Base-by-base conservation (phyloP, 2,113 vertebrate species). In the Sula dactylatra region DNA sequence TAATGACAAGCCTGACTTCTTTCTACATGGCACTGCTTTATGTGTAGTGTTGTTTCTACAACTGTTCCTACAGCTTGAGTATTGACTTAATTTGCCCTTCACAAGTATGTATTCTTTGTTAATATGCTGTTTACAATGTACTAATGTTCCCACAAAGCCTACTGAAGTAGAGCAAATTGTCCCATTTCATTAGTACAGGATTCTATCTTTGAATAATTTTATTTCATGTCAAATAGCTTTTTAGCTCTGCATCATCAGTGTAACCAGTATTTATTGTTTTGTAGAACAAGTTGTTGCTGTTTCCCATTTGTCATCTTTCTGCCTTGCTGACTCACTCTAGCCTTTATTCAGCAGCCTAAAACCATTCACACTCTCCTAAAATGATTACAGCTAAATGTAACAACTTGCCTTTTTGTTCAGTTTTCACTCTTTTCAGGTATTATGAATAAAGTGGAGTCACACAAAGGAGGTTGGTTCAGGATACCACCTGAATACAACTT, bases 261-360 rank as follows among this genome's bases (percentile, higher is more conserved):
- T 94, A 96, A 97, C 86, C 87, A 77, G 85, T 93, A 90, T 96
- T 96, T 97, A 96, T 91, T 76, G 31, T 97, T 98, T 96, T 95
- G 88, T 90, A 95, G 86, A 97, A 95, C 85, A 94, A 93, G 91
- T 97, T 97, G 78, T 91, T 97, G 87, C 87, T 86, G 69, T 83
- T 97, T 97, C 78, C 87, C 78, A 94, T 96, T 97, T 97, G 90
- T 96, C 62, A 86, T 92, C 61, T 93, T 96, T 97, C 90, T 89
- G 81, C 79, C 94, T 96, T 97, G 92, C 90, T 96, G 91, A 89
- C 76, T 91, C 89, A 86, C 74, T 93, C 18, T 26, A 88, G 40
- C 47, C 47, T 92, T 95, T 86, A 82, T 90, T 79, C 90, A 88
- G 27, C 3, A 7, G 24, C 70, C 80, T 95, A 67, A 82, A 83